These are phyloP conservation scores for Lophura nycthemera DNA, from an alignment of 2,113 vertebrate genomes.

Conservation along the genomic window DNA sequence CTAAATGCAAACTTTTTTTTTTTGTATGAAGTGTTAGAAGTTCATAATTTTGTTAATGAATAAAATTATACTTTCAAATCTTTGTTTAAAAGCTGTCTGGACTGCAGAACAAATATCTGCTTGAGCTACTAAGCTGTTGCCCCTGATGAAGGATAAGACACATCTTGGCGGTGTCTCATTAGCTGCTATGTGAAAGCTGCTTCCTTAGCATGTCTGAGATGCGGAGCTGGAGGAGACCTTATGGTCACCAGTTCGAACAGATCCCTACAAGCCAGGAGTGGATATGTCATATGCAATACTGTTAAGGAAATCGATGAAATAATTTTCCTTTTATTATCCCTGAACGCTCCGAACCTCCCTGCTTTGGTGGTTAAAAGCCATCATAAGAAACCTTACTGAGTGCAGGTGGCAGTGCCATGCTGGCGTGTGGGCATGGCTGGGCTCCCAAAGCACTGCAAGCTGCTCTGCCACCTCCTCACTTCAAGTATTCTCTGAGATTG, in stretches of 20 bases:
- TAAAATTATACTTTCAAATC: not conserved
- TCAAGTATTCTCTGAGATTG: fast-evolving
- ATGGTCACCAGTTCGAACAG: not conserved
- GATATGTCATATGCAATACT: not conserved
- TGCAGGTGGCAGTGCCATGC: not conserved
- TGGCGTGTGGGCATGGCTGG: fast-evolving
- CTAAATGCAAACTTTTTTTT: not conserved
- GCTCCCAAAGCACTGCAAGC: not conserved
- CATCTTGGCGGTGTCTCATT: not conserved
- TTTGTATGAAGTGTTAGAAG: not conserved
- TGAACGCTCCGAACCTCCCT: not conserved
- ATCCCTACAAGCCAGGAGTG: not conserved
- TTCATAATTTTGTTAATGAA: not conserved
- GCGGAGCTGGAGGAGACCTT: not conserved
- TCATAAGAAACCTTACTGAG: fast-evolving
- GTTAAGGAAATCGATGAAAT: not conserved
- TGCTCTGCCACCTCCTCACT: not conserved
- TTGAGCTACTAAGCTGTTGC: not conserved
- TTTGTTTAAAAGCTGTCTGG: not conserved
- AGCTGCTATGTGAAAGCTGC: not conserved
- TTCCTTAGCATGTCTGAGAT: fast-evolving
- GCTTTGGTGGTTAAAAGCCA: not conserved
- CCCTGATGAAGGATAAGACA: not conserved
- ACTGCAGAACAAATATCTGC: not conserved
- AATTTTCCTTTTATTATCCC: not conserved